Evolutionary conservation across 2,888 invertebrate genomes (phyloP), one percentile per base, ranked within the genome.

Genomic region (Cryptophagus acutangulus): DNA sequence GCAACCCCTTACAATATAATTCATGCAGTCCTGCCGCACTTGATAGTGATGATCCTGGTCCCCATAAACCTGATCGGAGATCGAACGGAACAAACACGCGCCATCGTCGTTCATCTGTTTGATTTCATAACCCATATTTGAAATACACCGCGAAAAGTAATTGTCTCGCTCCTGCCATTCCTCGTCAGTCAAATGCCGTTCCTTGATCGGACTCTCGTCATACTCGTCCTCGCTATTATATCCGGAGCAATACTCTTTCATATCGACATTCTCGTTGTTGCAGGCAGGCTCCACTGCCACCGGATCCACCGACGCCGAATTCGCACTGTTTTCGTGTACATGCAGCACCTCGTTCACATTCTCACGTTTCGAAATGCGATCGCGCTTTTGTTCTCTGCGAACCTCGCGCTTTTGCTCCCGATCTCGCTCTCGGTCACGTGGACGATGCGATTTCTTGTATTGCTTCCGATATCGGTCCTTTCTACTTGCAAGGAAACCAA

Each of bases 1-100:
- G n/a, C n/a, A n/a, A n/a, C n/a, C n/a, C n/a, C n/a, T 74, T 69
- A 88, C 88, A 73, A 92, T 87, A 60, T 92, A 91, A 70, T 92
- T 89, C 82, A 91, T 87, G 62, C 90, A 90, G 58, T 87, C 81
- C 58, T 84, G 81, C 25, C 91, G 75, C 12, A 91, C 87, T 49
- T 82, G 77, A 45, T 77, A 76, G 63, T 92, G 90, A 83, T 90
- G 87, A 56, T 88, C 90, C 69, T 92, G 87, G 69, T 92, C 90
- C 1, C 91, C 91, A 64, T 84, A 92, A 18, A 92, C 82, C 70
- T 92, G 90, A 69, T 90, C 82, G 34, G 91, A 89, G 48, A 91
- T 88, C 18, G 91, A 86, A 52, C 91, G 74, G 66, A 92, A 92
- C 29, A 92, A 70, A 65, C 91, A 92, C 14, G 90, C 90, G 3